Evolutionary conservation across 2,113 vertebrate species (phyloP), one percentile per base, ranked within the genome.

Genomic region (Lipophrys pholis): DNA sequence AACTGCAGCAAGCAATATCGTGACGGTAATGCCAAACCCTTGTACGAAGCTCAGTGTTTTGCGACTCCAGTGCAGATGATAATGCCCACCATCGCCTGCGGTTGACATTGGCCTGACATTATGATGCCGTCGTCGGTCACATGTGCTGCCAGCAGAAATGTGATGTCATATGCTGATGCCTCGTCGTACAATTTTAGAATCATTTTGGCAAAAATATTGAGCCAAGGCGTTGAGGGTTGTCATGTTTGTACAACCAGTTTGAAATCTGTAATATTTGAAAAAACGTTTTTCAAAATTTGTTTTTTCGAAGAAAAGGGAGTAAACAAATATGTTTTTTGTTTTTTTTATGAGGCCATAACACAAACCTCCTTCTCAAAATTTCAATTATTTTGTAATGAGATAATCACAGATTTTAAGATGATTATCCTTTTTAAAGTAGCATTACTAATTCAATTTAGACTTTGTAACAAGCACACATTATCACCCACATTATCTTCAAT

Each of bases 41-140:
- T 8, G 11, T 12, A 69, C 21, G 17, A 42, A 57, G 41, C 42
- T 12, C 50, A 7, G 52, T 39, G 21, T 50, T 30, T 42, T 6
- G 48, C 11, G 21, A 21, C 52, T 49, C 3, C 36, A 40, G 21
- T 80, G 68, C n/a, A 63, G 36, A 21, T 43, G 49, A 69, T 66
- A 14, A 52, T 61, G 36, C 51, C 58, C 56, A 45, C 4, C 46
- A 58, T 57, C 0, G 56, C 69, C 69, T 50, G 56, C 16, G 5
- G 77, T 43, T 7, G 39, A 60, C 40, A 62, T 10, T 66, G 68
- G 54, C 54, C 58, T 69, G 58, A 57, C 39, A 69, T 69, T 9
- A 64, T 62, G 17, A 7, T 35, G n/a, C 15, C 50, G n/a, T 40
- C 45, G 16, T 56, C 48, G 15, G 40, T 17, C 9, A 59, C 39